phyloP scores from a whole-genome alignment of 2,888 invertebrate genomes.

The Pristionchus entomophagus region DNA sequence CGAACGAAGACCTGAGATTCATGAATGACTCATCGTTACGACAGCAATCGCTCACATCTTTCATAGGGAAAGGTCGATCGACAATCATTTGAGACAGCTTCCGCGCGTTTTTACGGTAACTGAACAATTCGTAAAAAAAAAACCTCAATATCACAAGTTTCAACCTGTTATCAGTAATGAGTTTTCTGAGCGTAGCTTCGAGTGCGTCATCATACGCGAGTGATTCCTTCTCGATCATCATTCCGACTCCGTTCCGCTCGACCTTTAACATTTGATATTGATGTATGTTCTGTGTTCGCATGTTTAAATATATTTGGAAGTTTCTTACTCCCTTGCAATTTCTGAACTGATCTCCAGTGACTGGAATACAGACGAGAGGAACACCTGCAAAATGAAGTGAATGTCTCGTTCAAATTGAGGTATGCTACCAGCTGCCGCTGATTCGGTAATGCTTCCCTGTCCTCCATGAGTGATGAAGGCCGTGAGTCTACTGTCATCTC shows the following conservation, averaged over 20 bases:
- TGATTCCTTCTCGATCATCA: background rate
- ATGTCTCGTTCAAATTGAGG: background rate
- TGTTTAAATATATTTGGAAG: background rate
- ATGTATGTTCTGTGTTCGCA: background rate
- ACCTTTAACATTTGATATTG: background rate
- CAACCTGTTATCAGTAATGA: background rate
- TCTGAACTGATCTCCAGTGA: background rate
- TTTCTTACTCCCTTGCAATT: background rate
- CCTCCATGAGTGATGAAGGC: slow-evolving; percentile 28
- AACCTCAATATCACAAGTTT: background rate
- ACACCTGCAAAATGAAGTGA: background rate
- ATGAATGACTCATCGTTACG: background rate
- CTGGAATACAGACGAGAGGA: background rate
- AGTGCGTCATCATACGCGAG: background rate
- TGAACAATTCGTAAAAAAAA: background rate
- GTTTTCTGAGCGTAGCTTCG: background rate
- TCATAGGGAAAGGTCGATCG: background rate
- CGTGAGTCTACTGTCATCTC: background rate
- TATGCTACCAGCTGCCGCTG: background rate
- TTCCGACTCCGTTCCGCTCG: background rate
- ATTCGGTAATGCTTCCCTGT: background rate
- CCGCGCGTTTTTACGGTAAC: background rate
- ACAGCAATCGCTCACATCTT: background rate
- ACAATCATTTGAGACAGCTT: background rate
- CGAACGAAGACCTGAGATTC: background rate